A percentile compares a stretch with the other conserved stretches of the same genome.
Evolutionary conservation across 2,888 invertebrate species (phyloP).

Genomic region (Panorpa germanica): DNA sequence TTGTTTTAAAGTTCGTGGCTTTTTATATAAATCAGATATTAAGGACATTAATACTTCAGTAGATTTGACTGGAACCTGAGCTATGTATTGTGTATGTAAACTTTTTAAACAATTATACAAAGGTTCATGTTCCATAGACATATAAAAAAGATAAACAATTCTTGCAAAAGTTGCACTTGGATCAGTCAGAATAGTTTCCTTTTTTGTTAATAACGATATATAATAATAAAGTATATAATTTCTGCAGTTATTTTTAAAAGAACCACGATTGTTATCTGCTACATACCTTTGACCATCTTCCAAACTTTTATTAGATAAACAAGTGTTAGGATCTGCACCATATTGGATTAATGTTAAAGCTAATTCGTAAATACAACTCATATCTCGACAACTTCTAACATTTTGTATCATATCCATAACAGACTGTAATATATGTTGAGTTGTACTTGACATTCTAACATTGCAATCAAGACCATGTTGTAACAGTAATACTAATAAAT

Average conservation of each 20-base stretch:
- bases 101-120: constrained; percentile 49
- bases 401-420: constrained; percentile 49
- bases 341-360: constrained; percentile 51
- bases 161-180: constrained; percentile 41
- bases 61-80: constrained; percentile 39
- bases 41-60: constrained; percentile 40
- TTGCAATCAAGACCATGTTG: constrained; percentile 49
- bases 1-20: constrained; percentile 52
- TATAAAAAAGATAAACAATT: constrained; percentile 42
- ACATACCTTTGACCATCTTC: constrained; percentile 16
- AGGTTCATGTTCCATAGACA: constrained; percentile 46
- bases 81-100: constrained; percentile 40
- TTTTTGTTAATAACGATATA: constrained; percentile 47
- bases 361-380: constrained; percentile 48
- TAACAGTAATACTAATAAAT: constrained; percentile 40
- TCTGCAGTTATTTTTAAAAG: constrained; percentile 32
- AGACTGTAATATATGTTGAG: constrained; percentile 50
- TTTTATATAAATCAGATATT: constrained; percentile 40
- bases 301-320: constrained; percentile 26
- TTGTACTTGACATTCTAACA: constrained; percentile 33
- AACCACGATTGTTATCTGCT: constrained; percentile 26
- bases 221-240: constrained; percentile 48
- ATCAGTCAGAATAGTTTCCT: constrained; percentile 39
- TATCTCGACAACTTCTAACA: constrained; percentile 42
- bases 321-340: constrained; percentile 53